Conservation (phyloP, 2,113 vertebrate species). For the Cynoglossus semilaevis region DNA sequence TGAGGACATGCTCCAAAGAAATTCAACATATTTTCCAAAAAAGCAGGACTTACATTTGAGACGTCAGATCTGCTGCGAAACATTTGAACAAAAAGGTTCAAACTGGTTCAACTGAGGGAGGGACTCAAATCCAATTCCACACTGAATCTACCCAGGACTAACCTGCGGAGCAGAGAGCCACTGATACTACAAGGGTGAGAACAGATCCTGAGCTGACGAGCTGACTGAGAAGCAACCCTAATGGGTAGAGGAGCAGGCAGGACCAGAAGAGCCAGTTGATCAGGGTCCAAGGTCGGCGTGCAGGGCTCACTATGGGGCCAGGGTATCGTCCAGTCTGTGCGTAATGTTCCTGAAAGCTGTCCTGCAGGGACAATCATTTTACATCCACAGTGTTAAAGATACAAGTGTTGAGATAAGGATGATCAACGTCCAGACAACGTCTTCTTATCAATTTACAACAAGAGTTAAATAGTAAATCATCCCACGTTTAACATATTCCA, state of each 20-base stretch:
- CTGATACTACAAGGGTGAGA: slow-evolving; percentile 77
- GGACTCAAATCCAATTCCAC: neutral
- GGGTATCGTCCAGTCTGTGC: slow-evolving; percentile 82
- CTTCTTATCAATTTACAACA: too few relatives aligned
- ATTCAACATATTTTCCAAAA: slow-evolving; percentile 20
- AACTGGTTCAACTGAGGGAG: slow-evolving; percentile 42
- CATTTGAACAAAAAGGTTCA: slow-evolving; percentile 43
- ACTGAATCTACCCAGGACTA: slow-evolving; percentile 48
- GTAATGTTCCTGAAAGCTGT: slow-evolving; percentile 89
- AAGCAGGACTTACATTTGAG: slow-evolving; percentile 46
- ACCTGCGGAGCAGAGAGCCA: slow-evolving; percentile 86
- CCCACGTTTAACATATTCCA: too few relatives aligned
- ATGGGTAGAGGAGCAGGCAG: slow-evolving; percentile 83
- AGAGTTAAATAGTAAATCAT: too few relatives aligned
- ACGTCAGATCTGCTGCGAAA: slow-evolving; percentile 55
- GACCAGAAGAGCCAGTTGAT: slow-evolving; percentile 94
- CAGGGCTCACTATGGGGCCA: slow-evolving; percentile 67
- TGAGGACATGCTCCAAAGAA: slow-evolving; percentile 32
- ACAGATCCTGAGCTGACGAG: slow-evolving; percentile 85
- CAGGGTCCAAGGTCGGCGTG: slow-evolving; percentile 82
- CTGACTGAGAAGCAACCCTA: slow-evolving; percentile 79
- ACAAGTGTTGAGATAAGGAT: neutral
- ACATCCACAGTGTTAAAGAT: neutral
- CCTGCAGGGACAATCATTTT: slow-evolving; percentile 70
- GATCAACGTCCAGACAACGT: neutral